A percentile compares a stretch with the other conserved stretches of the same genome.
phyloP scores from a whole-genome alignment of 2,113 vertebrate species.

The Hemiscyllium ocellatum region DNA sequence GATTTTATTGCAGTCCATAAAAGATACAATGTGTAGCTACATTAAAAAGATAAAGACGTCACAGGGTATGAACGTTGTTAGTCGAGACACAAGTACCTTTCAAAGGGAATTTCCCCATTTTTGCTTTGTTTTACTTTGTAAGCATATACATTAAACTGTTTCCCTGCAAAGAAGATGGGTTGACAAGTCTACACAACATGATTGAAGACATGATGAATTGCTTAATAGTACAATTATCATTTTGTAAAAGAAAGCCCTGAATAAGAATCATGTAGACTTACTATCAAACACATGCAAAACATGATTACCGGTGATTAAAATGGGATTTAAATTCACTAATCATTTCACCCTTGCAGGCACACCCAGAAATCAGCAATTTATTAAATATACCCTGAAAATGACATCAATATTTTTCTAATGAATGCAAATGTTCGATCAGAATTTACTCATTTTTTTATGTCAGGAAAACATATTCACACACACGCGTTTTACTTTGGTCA shows the following conservation, averaged over 20 bases:
- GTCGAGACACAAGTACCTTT: no score
- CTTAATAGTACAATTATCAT: constrained; percentile 18
- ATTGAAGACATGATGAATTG: constrained; percentile 18
- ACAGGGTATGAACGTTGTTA: no score
- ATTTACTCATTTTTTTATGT: background rate
- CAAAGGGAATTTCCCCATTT: background rate
- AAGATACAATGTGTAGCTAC: constrained; percentile 62
- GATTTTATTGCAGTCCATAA: constrained; percentile 86
- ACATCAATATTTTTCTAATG: background rate
- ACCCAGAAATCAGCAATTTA: constrained; percentile 50
- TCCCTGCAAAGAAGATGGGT: background rate
- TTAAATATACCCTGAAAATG: constrained; percentile 6
- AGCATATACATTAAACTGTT: background rate
- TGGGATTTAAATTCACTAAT: constrained; percentile 69
- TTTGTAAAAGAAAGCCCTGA: constrained; percentile 15
- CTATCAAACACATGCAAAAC: constrained; percentile 63
- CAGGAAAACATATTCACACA: background rate
- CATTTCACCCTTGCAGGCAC: constrained; percentile 74
- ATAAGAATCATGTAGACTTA: constrained; percentile 61
- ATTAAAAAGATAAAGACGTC: constrained; percentile 1
- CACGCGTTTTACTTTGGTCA: background rate
- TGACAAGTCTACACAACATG: constrained; percentile 1
- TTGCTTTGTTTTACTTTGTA: background rate
- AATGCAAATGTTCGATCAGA: background rate
- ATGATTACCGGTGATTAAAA: constrained; percentile 81